Evolutionary conservation across 1,140 invertebrate species (phyloP).

Genomic region (Meteorus sp.): DNA sequence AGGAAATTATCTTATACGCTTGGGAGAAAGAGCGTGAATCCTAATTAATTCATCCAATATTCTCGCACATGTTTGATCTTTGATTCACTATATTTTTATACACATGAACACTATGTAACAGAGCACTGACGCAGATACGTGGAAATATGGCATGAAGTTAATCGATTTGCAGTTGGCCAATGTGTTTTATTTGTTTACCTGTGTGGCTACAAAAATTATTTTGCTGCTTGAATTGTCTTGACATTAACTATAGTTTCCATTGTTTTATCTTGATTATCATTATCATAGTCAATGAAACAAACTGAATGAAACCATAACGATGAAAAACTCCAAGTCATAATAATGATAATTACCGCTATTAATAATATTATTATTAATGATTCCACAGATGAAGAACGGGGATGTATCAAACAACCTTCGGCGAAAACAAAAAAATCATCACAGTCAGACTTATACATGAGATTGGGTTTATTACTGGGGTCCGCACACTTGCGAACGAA

Average conservation of each 20-base stretch:
- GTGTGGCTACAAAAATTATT: no score
- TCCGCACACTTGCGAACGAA: constrained; percentile 31
- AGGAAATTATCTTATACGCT: constrained; percentile 23
- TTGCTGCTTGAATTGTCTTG: no score
- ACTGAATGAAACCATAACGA: constrained; percentile 1
- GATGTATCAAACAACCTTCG: constrained; percentile 64
- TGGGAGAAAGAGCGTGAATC: constrained; percentile 16
- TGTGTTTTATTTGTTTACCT: no score
- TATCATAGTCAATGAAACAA: background rate
- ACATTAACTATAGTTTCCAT: no score
- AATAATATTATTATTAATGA: constrained; percentile 12
- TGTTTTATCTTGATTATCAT: no score
- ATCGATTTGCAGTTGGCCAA: no score
- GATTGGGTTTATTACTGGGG: constrained; percentile 80
- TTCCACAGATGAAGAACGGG: constrained; percentile 71
- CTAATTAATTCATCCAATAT: constrained; percentile 10
- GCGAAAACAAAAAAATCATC: constrained; percentile 62
- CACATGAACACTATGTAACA: no score
- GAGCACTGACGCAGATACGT: no score
- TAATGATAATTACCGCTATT: background rate
- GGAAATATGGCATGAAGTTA: no score
- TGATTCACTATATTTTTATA: no score
- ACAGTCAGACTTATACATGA: constrained; percentile 80
- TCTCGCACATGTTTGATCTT: no score
- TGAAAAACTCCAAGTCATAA: no score